phyloP scores from a whole-genome alignment of 2,113 vertebrate species.

The Rattus norvegicus region DNA sequence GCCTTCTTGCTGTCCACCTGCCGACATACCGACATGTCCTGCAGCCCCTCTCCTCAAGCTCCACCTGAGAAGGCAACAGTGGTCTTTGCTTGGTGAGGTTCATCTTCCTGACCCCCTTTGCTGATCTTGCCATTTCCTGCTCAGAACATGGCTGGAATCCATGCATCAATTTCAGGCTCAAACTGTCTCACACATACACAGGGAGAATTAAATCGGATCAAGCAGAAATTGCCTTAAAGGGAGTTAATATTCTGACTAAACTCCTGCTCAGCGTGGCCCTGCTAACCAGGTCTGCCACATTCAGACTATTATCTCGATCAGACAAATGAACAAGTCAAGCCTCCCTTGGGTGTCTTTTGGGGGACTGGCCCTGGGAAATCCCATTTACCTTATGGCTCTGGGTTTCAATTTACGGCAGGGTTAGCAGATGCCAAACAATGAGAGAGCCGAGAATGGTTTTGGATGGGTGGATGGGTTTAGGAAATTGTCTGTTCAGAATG shows the following conservation, averaged over 20 bases:
- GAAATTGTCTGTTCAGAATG: not conserved
- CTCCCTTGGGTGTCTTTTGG: not conserved
- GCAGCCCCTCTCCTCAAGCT: slow-evolving; percentile 23
- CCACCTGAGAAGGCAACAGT: not conserved
- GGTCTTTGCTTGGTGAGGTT: not conserved
- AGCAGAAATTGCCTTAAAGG: slow-evolving; percentile 54
- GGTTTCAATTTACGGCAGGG: slow-evolving; percentile 64
- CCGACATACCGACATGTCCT: not conserved
- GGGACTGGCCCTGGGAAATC: not conserved
- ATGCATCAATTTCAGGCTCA: slow-evolving; percentile 61
- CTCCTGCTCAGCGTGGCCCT: not conserved
- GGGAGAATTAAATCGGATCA: slow-evolving; percentile 60
- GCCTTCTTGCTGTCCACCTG: not conserved
- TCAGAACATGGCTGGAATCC: slow-evolving; percentile 46
- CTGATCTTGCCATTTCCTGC: not conserved
- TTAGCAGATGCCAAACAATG: not conserved
- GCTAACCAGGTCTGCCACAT: not conserved
- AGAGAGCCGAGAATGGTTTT: not conserved
- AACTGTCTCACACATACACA: slow-evolving; percentile 68
- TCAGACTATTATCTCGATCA: not conserved
- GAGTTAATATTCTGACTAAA: slow-evolving; percentile 71
- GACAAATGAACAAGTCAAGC: not conserved
- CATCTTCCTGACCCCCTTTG: not conserved
- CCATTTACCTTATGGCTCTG: slow-evolving; percentile 66
- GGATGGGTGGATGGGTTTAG: not conserved